These are phyloP conservation scores for Adelges cooleyi DNA, from an alignment of 1,140 invertebrate species.

Conservation along the genomic window DNA sequence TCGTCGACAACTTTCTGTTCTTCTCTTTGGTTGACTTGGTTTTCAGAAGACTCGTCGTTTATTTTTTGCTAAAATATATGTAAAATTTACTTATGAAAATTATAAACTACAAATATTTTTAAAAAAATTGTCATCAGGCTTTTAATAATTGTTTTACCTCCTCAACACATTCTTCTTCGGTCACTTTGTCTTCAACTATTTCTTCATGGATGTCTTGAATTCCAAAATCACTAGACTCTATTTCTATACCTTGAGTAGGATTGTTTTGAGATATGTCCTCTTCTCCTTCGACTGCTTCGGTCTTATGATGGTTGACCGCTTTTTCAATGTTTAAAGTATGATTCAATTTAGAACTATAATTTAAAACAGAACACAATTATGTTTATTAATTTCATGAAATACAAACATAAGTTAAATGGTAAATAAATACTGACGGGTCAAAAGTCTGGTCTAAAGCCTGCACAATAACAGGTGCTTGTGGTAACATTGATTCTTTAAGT, in stretches of 20 bases:
- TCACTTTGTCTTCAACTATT: conserved; percentile 16
- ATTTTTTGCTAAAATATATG: not conserved
- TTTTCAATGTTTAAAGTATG: conserved; percentile 22
- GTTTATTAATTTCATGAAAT: no score
- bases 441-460: conserved; percentile 17
- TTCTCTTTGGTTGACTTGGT: not conserved
- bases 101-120: no score
- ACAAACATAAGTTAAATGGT: not conserved
- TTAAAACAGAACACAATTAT: not conserved
- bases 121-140: no score
- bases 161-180: not conserved
- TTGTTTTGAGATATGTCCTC: conserved; percentile 25
- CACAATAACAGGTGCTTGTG: conserved; percentile 19
- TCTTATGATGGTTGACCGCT: conserved; percentile 4
- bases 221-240: conserved; percentile 17
- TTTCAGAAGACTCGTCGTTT: conserved; percentile 18
- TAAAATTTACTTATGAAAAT: no score
- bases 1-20: not conserved
- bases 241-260: conserved; percentile 23
- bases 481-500: conserved; percentile 19
- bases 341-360: conserved; percentile 13
- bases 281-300: not conserved
- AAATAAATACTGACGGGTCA: not conserved
- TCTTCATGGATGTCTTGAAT: conserved; percentile 25
- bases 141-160: not conserved